These are phyloP conservation scores for Venusia cambrica DNA, from an alignment of 2,888 invertebrate species.

Conservation along the genomic window DNA sequence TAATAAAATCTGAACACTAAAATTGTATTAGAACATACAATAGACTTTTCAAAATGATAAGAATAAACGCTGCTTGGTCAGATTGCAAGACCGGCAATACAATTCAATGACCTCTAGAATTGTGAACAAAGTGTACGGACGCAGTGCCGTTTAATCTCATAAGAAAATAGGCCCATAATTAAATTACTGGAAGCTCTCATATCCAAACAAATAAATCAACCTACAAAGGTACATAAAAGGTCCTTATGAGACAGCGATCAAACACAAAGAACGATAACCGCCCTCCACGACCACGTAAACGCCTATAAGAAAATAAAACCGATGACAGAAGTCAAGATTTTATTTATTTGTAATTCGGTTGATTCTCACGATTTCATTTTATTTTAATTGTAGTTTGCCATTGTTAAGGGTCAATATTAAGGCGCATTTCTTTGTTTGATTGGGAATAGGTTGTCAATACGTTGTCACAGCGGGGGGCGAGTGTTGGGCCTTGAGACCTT, in stretches of 20 bases:
- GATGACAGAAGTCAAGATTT: slow-evolving; percentile 62
- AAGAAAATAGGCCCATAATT: slow-evolving; percentile 26
- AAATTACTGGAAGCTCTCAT: slow-evolving; percentile 20
- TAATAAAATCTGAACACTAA: too few relatives aligned
- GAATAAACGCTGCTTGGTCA: too few relatives aligned
- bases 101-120: slow-evolving; percentile 11
- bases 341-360: slow-evolving; percentile 58
- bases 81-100: slow-evolving; percentile 1
- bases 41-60: too few relatives aligned
- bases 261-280: slow-evolving; percentile 51
- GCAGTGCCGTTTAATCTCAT: slow-evolving; percentile 16
- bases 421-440: slow-evolving; percentile 70
- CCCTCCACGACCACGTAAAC: slow-evolving; percentile 46
- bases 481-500: slow-evolving; percentile 32
- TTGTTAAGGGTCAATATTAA: slow-evolving; percentile 75
- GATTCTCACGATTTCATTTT: slow-evolving; percentile 74
- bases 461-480: slow-evolving; percentile 52
- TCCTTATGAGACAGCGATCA: slow-evolving; percentile 40
- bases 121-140: too few relatives aligned
- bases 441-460: slow-evolving; percentile 78
- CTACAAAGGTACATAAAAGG: slow-evolving; percentile 42
- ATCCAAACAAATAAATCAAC: slow-evolving; percentile 32
- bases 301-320: slow-evolving; percentile 59
- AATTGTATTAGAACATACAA: too few relatives aligned
- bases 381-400: slow-evolving; percentile 73